Evolutionary conservation across 92 coral and sea anemone genomes (phyloP).

Genomic region (Zoanthus solanderi): DNA sequence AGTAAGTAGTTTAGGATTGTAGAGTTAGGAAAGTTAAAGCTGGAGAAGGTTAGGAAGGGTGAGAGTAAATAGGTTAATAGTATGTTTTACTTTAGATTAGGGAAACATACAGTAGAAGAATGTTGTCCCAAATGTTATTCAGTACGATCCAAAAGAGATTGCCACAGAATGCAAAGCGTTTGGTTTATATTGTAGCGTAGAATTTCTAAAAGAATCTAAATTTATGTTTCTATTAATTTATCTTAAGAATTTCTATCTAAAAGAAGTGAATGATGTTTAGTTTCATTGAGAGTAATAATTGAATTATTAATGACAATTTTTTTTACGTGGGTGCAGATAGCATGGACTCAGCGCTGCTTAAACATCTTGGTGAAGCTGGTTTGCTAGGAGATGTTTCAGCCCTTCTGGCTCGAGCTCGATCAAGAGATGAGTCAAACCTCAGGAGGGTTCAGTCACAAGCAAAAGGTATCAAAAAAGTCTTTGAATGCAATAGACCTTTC

Average conservation of each 20-base stretch:
- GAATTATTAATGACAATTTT: neutral
- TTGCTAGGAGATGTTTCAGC: constrained; percentile 92
- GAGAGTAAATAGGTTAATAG: neutral
- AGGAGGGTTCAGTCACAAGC: constrained; percentile 89
- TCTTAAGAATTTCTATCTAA: too few relatives aligned
- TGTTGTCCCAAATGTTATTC: too few relatives aligned
- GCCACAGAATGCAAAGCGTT: too few relatives aligned
- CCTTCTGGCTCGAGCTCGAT: constrained; percentile 89
- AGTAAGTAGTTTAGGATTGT: neutral
- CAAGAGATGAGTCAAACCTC: constrained; percentile 91
- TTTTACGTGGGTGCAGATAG: constrained; percentile 37
- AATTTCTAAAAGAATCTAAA: too few relatives aligned
- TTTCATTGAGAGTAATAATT: neutral
- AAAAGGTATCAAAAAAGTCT: constrained; percentile 65
- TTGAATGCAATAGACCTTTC: too few relatives aligned
- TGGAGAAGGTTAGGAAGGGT: neutral
- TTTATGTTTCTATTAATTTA: too few relatives aligned
- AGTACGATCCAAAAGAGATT: too few relatives aligned
- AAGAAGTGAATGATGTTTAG: too few relatives aligned
- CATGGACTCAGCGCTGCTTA: constrained; percentile 79
- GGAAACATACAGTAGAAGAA: too few relatives aligned
- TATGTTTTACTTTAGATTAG: too few relatives aligned
- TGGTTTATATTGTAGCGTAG: too few relatives aligned
- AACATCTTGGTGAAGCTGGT: constrained; percentile 97
- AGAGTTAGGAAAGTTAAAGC: neutral